Evolutionary conservation across 2,113 vertebrate genomes (phyloP).

Genomic region (Lepisosteus oculatus): DNA sequence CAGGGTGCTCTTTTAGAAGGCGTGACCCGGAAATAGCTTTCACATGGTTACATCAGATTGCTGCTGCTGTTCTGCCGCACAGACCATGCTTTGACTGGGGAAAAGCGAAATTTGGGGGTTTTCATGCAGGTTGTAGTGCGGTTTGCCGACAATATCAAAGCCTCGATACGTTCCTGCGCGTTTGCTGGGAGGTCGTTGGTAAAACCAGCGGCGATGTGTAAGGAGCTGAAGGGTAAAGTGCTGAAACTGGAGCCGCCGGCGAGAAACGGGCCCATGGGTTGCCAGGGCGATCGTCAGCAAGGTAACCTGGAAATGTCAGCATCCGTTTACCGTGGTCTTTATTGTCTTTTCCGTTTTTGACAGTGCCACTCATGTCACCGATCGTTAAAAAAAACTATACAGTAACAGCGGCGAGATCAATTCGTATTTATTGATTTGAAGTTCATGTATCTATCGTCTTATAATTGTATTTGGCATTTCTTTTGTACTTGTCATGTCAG

Average conservation of each 20-base stretch:
- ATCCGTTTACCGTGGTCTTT: no score
- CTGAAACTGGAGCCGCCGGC: conserved; percentile 37
- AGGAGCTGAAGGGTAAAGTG: conserved; percentile 57
- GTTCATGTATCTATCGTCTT: no score
- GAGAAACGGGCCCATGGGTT: conserved; percentile 26
- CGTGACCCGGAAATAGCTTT: conserved; percentile 50
- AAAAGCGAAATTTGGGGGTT: conserved; percentile 1
- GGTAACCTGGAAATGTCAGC: neutral
- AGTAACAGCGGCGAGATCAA: no score
- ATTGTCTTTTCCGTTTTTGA: no score
- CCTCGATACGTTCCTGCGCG: conserved; percentile 9
- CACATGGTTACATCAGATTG: conserved; percentile 13
- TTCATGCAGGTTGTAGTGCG: neutral
- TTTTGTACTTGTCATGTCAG: no score
- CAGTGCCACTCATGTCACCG: no score
- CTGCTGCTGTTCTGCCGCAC: no score
- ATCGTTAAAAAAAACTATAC: no score
- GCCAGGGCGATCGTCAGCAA: conserved; percentile 21
- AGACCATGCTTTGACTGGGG: conserved; percentile 12
- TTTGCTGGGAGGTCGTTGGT: conserved; percentile 1
- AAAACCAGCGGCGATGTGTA: conserved; percentile 46
- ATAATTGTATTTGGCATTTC: no score
- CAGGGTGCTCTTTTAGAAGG: conserved; percentile 23
- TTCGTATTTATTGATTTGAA: no score
- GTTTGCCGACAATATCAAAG: neutral